Evolutionary conservation across 2,113 vertebrate species (phyloP).

Genomic region (Psilopsiagon aymara): DNA sequence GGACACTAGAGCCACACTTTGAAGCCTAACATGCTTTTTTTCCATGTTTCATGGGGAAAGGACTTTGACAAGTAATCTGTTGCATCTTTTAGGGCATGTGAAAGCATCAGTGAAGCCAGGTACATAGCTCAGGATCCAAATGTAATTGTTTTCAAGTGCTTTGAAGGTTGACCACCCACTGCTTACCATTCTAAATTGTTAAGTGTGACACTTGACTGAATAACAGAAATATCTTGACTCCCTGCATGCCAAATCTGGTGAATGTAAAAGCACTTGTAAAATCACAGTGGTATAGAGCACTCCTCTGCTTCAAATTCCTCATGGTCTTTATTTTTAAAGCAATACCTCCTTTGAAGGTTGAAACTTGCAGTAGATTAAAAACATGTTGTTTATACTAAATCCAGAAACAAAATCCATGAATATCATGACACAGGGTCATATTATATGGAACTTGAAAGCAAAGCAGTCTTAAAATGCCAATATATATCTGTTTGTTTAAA

Average conservation of each 20-base stretch:
- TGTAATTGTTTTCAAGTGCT: neutral
- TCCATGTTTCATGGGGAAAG: neutral
- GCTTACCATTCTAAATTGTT: neutral
- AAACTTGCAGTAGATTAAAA: neutral
- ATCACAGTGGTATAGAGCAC: neutral
- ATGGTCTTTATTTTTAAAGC: neutral
- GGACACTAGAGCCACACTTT: neutral
- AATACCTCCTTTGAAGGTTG: neutral
- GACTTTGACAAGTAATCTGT: neutral
- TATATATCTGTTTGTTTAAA: neutral
- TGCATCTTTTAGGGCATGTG: neutral
- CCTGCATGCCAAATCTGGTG: neutral
- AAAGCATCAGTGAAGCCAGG: neutral
- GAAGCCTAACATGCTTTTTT: neutral
- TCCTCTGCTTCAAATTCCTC: neutral
- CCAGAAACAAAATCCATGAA: neutral
- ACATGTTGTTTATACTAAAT: neutral
- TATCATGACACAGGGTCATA: neutral
- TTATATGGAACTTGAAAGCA: neutral
- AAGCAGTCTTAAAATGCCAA: neutral
- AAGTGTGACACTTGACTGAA: neutral
- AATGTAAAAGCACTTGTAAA: neutral
- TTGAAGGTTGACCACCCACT: neutral
- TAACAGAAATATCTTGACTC: neutral
- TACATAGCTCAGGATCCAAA: neutral